Conservation (phyloP, 2,888 invertebrate genomes). For the Seira sanloemensis region DNA sequence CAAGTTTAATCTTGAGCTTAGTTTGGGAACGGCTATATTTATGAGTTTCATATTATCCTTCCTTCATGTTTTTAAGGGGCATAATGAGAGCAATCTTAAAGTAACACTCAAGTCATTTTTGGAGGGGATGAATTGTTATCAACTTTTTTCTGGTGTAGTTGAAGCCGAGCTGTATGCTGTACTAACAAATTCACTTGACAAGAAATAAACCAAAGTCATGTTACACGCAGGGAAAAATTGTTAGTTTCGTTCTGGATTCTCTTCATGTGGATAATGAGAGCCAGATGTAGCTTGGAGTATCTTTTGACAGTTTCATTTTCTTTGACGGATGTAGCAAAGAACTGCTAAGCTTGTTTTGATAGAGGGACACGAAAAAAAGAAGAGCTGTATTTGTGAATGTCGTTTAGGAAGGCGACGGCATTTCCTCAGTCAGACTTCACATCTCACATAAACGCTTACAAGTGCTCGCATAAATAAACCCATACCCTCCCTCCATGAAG, state of each 20-base stretch:
- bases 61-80: neutral
- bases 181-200: neutral
- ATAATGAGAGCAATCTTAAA: conserved; percentile 11
- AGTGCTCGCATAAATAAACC: no score
- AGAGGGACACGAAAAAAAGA: neutral
- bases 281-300: conserved; percentile 37
- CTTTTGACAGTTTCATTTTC: neutral
- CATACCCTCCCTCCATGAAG: no score
- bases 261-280: conserved; percentile 30
- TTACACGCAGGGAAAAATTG: no score
- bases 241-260: neutral
- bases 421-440: neutral
- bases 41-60: neutral
- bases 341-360: neutral
- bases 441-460: neutral
- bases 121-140: neutral
- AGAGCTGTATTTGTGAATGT: neutral
- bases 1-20: neutral
- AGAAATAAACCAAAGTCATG: neutral
- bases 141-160: no score
- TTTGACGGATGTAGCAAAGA: no score
- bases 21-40: no score
- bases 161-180: no score
- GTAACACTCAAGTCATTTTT: conserved; percentile 17
- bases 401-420: neutral